Evolutionary conservation across 2,888 invertebrate genomes (phyloP).

Genomic region (Heliconius charithonia): DNA sequence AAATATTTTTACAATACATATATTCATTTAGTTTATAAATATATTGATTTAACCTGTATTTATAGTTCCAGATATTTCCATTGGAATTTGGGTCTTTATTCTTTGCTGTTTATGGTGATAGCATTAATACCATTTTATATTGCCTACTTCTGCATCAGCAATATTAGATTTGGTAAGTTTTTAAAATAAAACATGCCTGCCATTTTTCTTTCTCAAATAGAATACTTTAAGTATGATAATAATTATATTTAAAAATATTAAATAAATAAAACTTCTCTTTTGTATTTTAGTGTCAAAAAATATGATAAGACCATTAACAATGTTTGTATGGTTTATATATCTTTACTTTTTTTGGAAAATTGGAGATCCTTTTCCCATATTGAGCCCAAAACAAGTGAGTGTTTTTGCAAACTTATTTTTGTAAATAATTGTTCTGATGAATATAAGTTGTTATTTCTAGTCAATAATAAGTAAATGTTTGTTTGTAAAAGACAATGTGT

Average conservation of each 20-base stretch:
- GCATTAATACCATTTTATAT: slow-evolving; percentile 98
- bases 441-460: background rate
- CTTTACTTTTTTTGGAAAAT: slow-evolving; percentile 99
- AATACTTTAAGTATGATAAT: background rate
- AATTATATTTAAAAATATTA: background rate
- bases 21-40: background rate
- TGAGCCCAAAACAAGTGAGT: slow-evolving; percentile 96
- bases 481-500: too few species aligned
- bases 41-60: slow-evolving; percentile 40
- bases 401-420: background rate
- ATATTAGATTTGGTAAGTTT: slow-evolving; percentile 91
- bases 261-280: slow-evolving; percentile 23
- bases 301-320: slow-evolving; percentile 90
- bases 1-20: background rate
- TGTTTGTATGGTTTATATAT: slow-evolving; percentile 94
- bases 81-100: slow-evolving; percentile 96
- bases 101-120: slow-evolving; percentile 96
- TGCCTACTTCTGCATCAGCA: slow-evolving; percentile 96
- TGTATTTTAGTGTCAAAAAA: slow-evolving; percentile 87
- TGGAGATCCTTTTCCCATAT: slow-evolving; percentile 98
- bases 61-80: slow-evolving; percentile 95
- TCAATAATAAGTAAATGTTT: background rate
- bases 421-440: too few species aligned
- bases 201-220: background rate
- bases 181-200: background rate